Evolutionary conservation across 2,888 invertebrate species (phyloP).

Genomic region (Tineola bisselliella): DNA sequence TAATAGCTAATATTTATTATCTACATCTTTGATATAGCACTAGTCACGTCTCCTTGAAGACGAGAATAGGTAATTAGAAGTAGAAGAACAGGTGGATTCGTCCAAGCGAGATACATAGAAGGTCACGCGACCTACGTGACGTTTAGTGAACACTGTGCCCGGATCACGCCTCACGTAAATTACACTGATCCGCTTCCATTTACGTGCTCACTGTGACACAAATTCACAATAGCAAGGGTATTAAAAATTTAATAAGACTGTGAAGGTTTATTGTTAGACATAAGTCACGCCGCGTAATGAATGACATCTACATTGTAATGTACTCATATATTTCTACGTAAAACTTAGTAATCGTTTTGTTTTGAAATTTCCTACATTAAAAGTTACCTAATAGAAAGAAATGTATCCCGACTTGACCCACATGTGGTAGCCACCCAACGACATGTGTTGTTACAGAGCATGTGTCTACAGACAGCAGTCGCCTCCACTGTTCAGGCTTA

Average conservation of each 20-base stretch:
- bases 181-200: constrained; percentile 3
- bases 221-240: not conserved
- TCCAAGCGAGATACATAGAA: not conserved
- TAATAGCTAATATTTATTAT: not conserved
- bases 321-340: no score
- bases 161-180: not conserved
- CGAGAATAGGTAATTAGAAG: not conserved
- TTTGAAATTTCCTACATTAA: no score
- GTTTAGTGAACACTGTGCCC: not conserved
- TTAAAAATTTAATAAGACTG: not conserved
- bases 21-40: not conserved
- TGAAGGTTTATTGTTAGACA: not conserved
- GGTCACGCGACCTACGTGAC: not conserved
- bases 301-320: no score
- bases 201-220: not conserved
- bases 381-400: no score
- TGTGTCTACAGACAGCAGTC: no score
- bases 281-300: not conserved
- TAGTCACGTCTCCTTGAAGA: not conserved
- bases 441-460: no score
- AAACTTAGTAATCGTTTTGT: no score
- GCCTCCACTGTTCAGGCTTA: no score
- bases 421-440: no score
- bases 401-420: no score
- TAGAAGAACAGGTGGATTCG: not conserved